Base-by-base conservation (phyloP, 2,113 vertebrate species). In the Hyperopisus bebe region DNA sequence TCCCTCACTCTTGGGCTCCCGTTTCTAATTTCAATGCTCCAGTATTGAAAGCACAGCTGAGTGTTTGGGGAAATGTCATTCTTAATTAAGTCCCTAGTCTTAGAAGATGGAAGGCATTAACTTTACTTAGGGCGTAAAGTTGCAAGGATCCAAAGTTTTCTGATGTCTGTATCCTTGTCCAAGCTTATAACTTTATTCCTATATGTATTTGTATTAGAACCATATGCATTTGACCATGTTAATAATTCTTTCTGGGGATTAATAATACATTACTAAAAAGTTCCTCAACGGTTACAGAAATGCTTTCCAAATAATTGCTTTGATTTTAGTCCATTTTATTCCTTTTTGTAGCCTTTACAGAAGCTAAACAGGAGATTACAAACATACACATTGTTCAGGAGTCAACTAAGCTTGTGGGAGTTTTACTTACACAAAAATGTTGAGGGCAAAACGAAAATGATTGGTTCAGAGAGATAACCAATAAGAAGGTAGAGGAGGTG, bases 41-140 rank as follows among this genome's bases (percentile, higher is more conserved):
- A 92, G 92, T 90, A 92, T 94, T 91, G 92, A 93, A 95, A 93
- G 93, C 91, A 80, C 88, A 92, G 90, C 92, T 87, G 86, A 92
- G 91, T 95, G 95, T 96, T 95, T 94, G 92, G 95, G 95, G 94
- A 96, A 95, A 96, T 96, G 95, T 95, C 94, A 96, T 96, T 96
- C 96, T 96, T 96, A 96, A 96, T 96, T 96, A 96, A 96, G 95
- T 94, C 96, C 95, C 95, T 94, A 92, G 94, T 95, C 94, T 94
- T 95, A 95, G 95, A 94, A 96, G 94, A 95, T 95, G 95, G 95
- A 94, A 94, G 94, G 94, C 93, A 91, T 94, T 96, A 92, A 95
- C 95, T 96, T 94, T 91, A 95, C 95, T 94, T 92, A 92, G 94
- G 94, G 94, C 90, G 90, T 94, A 92, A 91, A 92, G 92, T 94